phyloP scores from a whole-genome alignment of 2,113 vertebrate species.

The Herpailurus yagouaroundi region DNA sequence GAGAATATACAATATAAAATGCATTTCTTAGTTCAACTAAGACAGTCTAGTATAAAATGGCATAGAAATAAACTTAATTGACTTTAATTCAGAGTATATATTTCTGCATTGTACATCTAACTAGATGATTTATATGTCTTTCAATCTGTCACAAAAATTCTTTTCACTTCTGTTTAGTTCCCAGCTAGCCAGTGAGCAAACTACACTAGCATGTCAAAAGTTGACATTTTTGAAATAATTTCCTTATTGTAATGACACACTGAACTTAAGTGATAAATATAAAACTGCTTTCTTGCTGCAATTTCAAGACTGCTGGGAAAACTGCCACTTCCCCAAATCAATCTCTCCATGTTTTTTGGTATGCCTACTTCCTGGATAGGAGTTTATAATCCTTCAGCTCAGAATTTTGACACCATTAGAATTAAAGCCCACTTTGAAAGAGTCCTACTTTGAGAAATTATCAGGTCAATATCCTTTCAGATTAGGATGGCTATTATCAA shows the following conservation, averaged over 20 bases:
- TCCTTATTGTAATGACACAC: not conserved
- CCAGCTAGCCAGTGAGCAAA: not conserved
- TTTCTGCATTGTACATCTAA: not conserved
- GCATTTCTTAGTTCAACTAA: not conserved
- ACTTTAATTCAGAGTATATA: not conserved
- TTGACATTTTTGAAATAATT: not conserved
- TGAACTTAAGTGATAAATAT: not conserved
- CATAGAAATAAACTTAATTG: not conserved
- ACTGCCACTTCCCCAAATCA: not conserved
- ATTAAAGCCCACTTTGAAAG: not conserved
- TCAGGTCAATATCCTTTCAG: not conserved
- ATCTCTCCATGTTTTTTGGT: not conserved
- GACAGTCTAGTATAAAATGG: not conserved
- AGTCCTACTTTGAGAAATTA: not conserved
- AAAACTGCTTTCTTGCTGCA: not conserved
- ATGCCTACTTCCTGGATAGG: not conserved
- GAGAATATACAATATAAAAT: not conserved
- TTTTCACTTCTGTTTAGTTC: not conserved
- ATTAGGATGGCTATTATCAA: not conserved
- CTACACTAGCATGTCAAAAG: not conserved
- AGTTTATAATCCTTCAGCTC: not conserved
- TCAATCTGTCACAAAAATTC: not conserved
- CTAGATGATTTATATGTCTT: not conserved
- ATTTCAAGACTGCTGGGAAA: constrained; percentile 1
- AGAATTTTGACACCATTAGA: not conserved